Conservation (phyloP, 2,113 vertebrate species). For the Malurus cyaneus region DNA sequence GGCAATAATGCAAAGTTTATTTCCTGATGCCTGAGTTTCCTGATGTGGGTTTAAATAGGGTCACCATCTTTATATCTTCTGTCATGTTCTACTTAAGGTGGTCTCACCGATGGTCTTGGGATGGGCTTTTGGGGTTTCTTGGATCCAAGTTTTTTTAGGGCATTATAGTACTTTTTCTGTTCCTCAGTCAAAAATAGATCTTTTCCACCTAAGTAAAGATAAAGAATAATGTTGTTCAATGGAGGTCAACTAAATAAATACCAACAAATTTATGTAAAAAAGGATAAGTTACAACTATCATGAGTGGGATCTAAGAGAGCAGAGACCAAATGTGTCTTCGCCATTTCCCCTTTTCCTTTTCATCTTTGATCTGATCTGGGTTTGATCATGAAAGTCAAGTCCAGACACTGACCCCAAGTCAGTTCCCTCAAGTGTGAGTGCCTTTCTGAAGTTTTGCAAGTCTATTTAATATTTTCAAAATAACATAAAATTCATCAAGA, state of each 20-base stretch:
- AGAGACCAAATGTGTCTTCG: not conserved
- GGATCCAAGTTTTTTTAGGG: slow-evolving; percentile 93
- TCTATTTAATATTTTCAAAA: not conserved
- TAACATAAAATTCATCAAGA: not conserved
- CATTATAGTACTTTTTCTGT: slow-evolving; percentile 97
- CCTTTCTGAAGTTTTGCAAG: not conserved
- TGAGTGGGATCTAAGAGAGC: not conserved
- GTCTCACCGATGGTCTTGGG: slow-evolving; percentile 87
- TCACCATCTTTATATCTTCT: not conserved
- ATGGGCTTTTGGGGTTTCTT: slow-evolving; percentile 95
- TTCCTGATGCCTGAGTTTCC: not conserved
- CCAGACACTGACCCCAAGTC: not conserved
- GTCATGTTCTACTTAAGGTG: not conserved
- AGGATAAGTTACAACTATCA: not conserved
- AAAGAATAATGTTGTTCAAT: not conserved
- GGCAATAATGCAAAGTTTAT: not conserved
- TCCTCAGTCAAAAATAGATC: slow-evolving; percentile 97
- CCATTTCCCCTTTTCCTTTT: not conserved
- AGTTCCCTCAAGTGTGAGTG: not conserved
- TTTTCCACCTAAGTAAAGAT: slow-evolving; percentile 90
- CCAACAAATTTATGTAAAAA: not conserved
- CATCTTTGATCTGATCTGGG: not conserved
- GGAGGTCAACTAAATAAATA: not conserved
- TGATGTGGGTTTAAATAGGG: not conserved
- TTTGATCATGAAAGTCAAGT: not conserved